Evolutionary conservation across 2,113 vertebrate species (phyloP).

Genomic region (Heterochromis multidens): DNA sequence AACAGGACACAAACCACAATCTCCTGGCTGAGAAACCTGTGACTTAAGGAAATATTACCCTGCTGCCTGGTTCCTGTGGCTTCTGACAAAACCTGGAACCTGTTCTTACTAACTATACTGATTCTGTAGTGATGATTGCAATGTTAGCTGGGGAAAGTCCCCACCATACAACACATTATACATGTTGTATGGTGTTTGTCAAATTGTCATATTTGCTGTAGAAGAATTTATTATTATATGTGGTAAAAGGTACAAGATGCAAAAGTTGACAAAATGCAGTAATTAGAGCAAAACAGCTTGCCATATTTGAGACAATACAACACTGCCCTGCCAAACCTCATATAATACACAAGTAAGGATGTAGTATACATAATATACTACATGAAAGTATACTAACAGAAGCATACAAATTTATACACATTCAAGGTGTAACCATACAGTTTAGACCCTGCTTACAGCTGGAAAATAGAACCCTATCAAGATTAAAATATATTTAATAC

Average conservation of each 20-base stretch:
- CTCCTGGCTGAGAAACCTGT: background rate
- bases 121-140: background rate
- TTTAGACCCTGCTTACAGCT: background rate
- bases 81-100: no score
- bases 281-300: background rate
- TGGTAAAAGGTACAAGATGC: background rate
- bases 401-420: background rate
- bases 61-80: no score
- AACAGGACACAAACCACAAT: background rate
- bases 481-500: background rate
- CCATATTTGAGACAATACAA: background rate
- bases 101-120: background rate
- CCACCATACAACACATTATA: background rate
- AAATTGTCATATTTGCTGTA: background rate
- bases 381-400: background rate
- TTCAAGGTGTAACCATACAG: background rate
- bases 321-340: background rate
- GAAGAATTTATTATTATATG: background rate
- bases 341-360: background rate
- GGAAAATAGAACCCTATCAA: accelerated
- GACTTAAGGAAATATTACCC: no score
- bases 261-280: background rate
- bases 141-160: background rate
- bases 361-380: accelerated
- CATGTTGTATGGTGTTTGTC: background rate